Base-by-base conservation (phyloP, 2,113 vertebrate species). In the Heptranchias perlo region DNA sequence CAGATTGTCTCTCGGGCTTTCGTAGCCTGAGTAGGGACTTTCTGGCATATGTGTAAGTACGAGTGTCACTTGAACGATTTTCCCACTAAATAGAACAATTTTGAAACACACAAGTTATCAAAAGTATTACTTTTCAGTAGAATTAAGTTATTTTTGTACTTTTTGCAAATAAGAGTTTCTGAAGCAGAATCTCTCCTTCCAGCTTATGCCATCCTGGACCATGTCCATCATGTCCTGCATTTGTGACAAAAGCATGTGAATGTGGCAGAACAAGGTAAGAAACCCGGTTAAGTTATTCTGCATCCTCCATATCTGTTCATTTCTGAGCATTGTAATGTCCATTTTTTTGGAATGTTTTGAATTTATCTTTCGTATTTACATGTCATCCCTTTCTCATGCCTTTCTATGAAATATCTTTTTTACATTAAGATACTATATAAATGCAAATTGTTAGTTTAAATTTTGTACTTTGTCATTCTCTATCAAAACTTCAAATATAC, bases 151-250 rank as follows among this genome's bases (percentile, higher is more conserved):
- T 7, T 44, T 76, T 14, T 52, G 3, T 65, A 47, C 28, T 54
- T 58, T n/a, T 61, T 31, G 14, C 2, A 86, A 64, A 35, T 84
- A 64, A 86, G 31, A 58, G 1, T 31, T 13, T 65, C 52, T 93
- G 58, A 93, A 93, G n/a, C 58, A 93, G 54, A 93, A 93, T 52
- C 54, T 95, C 61, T 93, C 65, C 31, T 69, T 93, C 89, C 96
- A 99, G 99, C 95, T 97, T 99, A 35, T 99, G 99, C 97, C 99
- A 99, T 96, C 99, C 99, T 96, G 99, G 99, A 96, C 99, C 99
- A 96, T 99, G 99, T 96, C 99, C 99, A 87, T 98, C 98, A 0
- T 99, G 99, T 96, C 99, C 99, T 96, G 99, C 99, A 64, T 99
- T 98, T 97, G 97, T 98, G 96, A 99, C 98, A 73, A 99, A 99